A percentile compares a stretch with the other conserved stretches of the same genome.
phyloP scores from a whole-genome alignment of 64 coral and sea anemone genomes.

The Stichodactyla helianthus region DNA sequence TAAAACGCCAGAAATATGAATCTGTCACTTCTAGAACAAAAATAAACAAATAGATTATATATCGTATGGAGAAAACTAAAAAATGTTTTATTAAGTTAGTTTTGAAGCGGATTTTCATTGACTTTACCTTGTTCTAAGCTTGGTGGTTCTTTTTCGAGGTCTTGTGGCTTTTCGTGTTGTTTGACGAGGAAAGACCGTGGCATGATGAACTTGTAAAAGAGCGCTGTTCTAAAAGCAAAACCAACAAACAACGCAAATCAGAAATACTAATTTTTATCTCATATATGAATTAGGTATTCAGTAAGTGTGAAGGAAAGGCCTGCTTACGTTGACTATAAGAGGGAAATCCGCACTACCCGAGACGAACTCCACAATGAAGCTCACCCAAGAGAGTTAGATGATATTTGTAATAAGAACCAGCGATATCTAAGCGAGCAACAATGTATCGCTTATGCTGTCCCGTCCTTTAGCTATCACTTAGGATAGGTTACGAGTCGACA shows the following conservation, averaged over 20 bases:
- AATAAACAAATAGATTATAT: neutral
- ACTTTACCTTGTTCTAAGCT: neutral
- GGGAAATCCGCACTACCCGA: neutral
- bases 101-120: neutral
- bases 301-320: neutral
- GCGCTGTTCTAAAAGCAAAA: neutral
- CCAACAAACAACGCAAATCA: neutral
- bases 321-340: neutral
- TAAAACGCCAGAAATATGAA: neutral
- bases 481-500: constrained; percentile 7
- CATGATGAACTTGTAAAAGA: neutral
- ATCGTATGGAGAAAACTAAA: neutral
- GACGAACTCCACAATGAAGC: too few species aligned
- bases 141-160: neutral
- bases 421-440: neutral
- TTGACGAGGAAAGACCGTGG: constrained; percentile 1
- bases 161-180: neutral
- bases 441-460: neutral
- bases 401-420: neutral
- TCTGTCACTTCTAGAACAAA: neutral
- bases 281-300: neutral
- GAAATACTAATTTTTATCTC: neutral
- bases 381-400: neutral
- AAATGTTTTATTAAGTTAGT: neutral
- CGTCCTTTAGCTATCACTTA: neutral